A percentile compares a stretch with the other conserved stretches of the same genome.
Conservation (phyloP, 2,888 invertebrate genomes). For the Fragum sueziense region DNA sequence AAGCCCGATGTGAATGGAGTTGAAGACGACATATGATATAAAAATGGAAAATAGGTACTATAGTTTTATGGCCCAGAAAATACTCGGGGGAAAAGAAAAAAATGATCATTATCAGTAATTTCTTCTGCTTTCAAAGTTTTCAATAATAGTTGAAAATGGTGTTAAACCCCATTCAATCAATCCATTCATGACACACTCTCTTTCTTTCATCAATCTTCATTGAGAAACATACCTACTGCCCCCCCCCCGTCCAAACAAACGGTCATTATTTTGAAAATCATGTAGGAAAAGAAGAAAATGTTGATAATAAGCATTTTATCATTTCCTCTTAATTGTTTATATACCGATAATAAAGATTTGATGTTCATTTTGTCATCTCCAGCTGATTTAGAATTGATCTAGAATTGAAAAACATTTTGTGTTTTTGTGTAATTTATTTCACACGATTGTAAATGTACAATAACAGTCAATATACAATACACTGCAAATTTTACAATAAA, state of each 20-base stretch:
- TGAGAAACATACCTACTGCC: not conserved
- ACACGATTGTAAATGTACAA: not conserved
- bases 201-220: not conserved
- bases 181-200: not conserved
- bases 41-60: too few relatives aligned
- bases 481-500: not conserved
- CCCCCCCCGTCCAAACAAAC: not conserved
- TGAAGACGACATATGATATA: too few relatives aligned
- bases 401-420: not conserved
- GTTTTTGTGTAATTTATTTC: not conserved
- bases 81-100: not conserved
- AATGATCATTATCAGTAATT: not conserved
- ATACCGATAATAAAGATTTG: too few relatives aligned
- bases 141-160: not conserved
- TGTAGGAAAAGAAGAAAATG: not conserved
- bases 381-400: not conserved
- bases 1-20: too few relatives aligned
- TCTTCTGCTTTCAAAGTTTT: not conserved
- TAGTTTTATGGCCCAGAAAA: too few relatives aligned
- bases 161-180: not conserved
- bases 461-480: not conserved
- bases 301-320: not conserved
- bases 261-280: not conserved
- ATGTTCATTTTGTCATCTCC: not conserved
- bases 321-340: not conserved